Evolutionary conservation across 2,113 vertebrate species (phyloP), one percentile per base, ranked within the genome.

Genomic region (Rhea americana): DNA sequence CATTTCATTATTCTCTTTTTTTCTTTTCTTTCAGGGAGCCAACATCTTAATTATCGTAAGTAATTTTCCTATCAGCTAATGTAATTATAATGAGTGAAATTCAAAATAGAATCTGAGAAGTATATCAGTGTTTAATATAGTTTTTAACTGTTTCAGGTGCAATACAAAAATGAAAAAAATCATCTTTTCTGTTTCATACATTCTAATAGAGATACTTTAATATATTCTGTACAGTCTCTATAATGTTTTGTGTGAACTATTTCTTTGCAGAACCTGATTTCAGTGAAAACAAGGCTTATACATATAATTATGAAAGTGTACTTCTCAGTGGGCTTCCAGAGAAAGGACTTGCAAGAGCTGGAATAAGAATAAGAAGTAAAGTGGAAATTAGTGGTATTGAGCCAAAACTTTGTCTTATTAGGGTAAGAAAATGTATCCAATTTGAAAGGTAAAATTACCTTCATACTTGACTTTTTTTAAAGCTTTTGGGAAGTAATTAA

Each of bases 331-430:
- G 93, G 74, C 74, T 97, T 73, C 89, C 90, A 86, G 93, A 95
- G 61, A 48, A 91, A 79, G 95, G 80, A 82, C 91, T 96, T 62
- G 71, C 94, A 79, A 97, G 93, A 96, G 35, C 94, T 94, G 95
- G 95, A 53, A 90, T 98, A 65, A 94, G 96, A 96, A 90, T 96
- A 71, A 97, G 89, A 93, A 88, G 94, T 93, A 94, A 95, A 97
- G 88, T 95, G 55, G 85, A 98, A 90, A 97, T 98, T 72, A 95
- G 85, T 90, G 90, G 90, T 85, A 93, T 94, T 81, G 86, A 80
- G 67, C 95, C 96, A 89, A 97, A 96, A 82, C 94, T 95, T 62
- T 96, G 92, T 85, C 81, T 97, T 91, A 95, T 97, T 89, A 96
- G 79, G 96, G 94, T 97, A 97, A 97, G 96, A 91, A 95, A 97